phyloP scores from a whole-genome alignment of 2,113 vertebrate species.

The Gavia stellata region DNA sequence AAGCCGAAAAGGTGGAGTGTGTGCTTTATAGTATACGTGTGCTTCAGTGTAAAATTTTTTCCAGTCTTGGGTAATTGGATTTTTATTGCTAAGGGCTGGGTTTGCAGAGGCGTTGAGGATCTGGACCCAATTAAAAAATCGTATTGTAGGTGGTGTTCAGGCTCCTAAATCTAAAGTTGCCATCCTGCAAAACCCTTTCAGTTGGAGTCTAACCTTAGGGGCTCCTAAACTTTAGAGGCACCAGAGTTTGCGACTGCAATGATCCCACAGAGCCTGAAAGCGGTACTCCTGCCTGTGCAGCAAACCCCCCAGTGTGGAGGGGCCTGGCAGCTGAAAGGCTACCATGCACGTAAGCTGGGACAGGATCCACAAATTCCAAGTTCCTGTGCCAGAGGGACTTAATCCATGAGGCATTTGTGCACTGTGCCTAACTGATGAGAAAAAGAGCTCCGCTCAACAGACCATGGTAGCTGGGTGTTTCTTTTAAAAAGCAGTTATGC shows the following conservation, averaged over 20 bases:
- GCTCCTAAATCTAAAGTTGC: not conserved
- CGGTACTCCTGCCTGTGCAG: not conserved
- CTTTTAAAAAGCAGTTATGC: not conserved
- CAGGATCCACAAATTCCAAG: not conserved
- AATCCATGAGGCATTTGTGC: not conserved
- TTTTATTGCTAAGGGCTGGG: not conserved
- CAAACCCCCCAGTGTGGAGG: not conserved
- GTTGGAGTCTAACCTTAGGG: not conserved
- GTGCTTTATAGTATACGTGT: accelerated
- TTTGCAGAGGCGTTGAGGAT: not conserved
- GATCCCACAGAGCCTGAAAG: not conserved
- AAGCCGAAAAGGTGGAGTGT: not conserved
- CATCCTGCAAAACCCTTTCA: not conserved
- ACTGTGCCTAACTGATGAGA: too few species aligned
- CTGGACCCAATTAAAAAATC: not conserved
- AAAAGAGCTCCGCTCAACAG: not conserved
- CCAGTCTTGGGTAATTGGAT: not conserved
- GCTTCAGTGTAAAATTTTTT: not conserved
- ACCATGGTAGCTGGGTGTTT: accelerated
- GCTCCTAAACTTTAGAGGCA: not conserved
- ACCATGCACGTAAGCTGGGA: not conserved
- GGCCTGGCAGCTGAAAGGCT: not conserved
- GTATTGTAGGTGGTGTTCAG: not conserved
- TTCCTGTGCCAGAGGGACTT: not conserved
- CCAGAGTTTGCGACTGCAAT: not conserved